phyloP scores from a whole-genome alignment of 2,888 invertebrate species.

The Prenolepis imparis region DNA sequence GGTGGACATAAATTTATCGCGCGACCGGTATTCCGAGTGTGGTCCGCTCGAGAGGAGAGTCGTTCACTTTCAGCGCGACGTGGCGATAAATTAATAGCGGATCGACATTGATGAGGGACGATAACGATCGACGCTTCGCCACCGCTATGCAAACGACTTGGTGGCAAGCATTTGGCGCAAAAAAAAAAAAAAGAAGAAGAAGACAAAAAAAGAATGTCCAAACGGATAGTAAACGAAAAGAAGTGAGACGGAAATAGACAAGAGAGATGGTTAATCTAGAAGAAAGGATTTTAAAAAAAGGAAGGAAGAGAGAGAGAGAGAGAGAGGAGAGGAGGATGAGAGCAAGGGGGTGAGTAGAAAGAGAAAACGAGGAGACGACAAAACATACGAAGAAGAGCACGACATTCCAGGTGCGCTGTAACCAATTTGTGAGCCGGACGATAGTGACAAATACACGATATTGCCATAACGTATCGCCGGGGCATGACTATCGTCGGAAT shows the following conservation, averaged over 20 bases:
- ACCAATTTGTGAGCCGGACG: constrained; percentile 82
- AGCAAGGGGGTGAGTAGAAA: constrained; percentile 31
- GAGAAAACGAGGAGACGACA: constrained; percentile 45
- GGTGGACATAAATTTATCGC: constrained; percentile 69
- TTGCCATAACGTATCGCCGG: constrained; percentile 82
- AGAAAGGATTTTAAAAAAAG: constrained; percentile 7
- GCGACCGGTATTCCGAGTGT: constrained; percentile 67
- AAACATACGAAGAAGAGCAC: constrained; percentile 64
- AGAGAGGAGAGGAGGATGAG: constrained; percentile 31
- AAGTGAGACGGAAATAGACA: constrained; percentile 18
- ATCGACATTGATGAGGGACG: constrained; percentile 76
- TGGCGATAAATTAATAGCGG: constrained; percentile 74
- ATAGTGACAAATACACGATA: constrained; percentile 84
- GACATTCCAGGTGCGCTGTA: constrained; percentile 82
- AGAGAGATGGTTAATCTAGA: constrained; percentile 31
- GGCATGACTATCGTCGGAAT: constrained; percentile 81
- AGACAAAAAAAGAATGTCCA: constrained; percentile 34
- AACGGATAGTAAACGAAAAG: constrained; percentile 32
- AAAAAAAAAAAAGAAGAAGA: constrained; percentile 36
- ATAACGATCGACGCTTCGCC: constrained; percentile 72
- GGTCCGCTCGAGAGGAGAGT: constrained; percentile 64
- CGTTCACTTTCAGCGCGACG: constrained; percentile 63
- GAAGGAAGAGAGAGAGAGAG: not conserved
- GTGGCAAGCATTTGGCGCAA: constrained; percentile 66
- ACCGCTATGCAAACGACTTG: constrained; percentile 67